Percentiles rank a stretch among this genome's conserved stretches.
Evolutionary conservation across 2,113 vertebrate species (phyloP).

Genomic region (Oenanthe melanoleuca): DNA sequence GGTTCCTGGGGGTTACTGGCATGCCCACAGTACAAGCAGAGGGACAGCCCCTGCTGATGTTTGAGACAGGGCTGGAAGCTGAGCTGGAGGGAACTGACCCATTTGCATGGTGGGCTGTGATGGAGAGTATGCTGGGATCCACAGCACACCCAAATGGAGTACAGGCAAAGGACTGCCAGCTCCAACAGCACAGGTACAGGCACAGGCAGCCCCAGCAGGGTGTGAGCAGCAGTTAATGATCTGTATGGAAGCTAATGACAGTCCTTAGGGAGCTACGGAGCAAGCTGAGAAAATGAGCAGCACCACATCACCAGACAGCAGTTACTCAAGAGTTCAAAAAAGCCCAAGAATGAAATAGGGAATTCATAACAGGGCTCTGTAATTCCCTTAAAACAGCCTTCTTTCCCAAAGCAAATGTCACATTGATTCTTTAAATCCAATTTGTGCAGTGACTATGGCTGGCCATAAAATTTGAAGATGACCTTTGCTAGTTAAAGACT

Average conservation of each 20-base stretch:
- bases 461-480: background rate
- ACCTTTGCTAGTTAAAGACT: background rate
- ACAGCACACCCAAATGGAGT: fast-evolving
- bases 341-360: background rate
- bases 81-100: background rate
- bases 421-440: background rate
- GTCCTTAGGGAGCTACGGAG: background rate
- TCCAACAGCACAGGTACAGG: background rate
- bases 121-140: fast-evolving
- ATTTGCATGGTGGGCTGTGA: background rate
- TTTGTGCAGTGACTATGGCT: background rate
- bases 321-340: background rate
- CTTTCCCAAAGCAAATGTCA: background rate
- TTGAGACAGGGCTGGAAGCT: background rate
- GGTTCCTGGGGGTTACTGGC: no score
- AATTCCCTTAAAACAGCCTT: background rate
- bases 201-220: background rate
- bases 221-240: background rate
- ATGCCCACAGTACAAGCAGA: background rate
- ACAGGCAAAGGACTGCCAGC: background rate
- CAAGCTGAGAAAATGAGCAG: background rate
- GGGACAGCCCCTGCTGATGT: background rate
- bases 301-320: background rate
- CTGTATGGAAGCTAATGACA: background rate
- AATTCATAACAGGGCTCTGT: background rate